Percentiles rank a stretch among this genome's conserved stretches.
Evolutionary conservation across 2,113 vertebrate species (phyloP).

Genomic region (Chiloscyllium plagiosum): DNA sequence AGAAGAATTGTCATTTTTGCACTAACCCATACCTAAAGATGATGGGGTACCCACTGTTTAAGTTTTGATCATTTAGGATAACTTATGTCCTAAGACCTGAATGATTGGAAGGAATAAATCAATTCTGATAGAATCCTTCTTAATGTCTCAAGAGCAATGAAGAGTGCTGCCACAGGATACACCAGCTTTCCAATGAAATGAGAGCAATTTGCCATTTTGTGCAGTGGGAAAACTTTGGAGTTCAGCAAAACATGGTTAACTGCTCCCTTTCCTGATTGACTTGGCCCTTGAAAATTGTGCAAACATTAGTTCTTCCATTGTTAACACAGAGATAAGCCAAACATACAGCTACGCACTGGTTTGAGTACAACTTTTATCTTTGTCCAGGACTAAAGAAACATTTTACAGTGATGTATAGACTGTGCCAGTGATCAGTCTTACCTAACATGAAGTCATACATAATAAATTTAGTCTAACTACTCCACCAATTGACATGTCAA

Average conservation of each 20-base stretch:
- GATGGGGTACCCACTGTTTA: background rate
- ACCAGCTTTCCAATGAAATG: background rate
- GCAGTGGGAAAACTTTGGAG: background rate
- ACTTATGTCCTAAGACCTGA: background rate
- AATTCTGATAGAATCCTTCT: background rate
- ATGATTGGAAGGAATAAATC: background rate
- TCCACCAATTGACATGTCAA: background rate
- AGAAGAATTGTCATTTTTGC: background rate
- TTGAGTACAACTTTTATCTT: background rate
- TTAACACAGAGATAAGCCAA: background rate
- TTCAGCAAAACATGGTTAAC: background rate
- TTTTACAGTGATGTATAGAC: background rate
- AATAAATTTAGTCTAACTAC: background rate
- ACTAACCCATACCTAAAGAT: background rate
- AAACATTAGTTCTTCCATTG: background rate
- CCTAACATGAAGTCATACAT: background rate
- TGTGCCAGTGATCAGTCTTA: background rate
- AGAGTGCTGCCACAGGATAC: background rate
- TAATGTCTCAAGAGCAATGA: background rate
- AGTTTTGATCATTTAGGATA: background rate
- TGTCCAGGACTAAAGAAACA: background rate
- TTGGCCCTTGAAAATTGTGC: background rate
- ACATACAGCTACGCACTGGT: background rate
- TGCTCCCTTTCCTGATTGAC: background rate
- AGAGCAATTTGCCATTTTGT: background rate